phyloP scores from a whole-genome alignment of 2,888 invertebrate genomes.

The Dermolepida albohirtum region DNA sequence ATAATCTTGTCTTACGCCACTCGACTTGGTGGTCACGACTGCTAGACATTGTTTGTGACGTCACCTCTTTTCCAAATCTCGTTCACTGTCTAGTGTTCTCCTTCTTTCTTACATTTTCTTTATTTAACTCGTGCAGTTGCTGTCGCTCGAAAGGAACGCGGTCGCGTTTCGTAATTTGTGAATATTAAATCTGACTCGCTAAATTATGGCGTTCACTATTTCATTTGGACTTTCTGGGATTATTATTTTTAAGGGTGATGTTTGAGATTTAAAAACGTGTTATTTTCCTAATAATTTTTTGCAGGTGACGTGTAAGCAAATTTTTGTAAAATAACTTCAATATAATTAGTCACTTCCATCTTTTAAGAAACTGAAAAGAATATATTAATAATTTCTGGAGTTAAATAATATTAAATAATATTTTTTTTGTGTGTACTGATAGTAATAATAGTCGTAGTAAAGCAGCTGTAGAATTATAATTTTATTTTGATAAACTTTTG shows the following conservation, averaged over 20 bases:
- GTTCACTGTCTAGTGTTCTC: not conserved
- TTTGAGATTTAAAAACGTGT: not conserved
- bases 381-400: too few relatives aligned
- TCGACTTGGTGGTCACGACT: slow-evolving; percentile 50
- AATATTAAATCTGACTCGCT: slow-evolving; percentile 36
- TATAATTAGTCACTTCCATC: too few relatives aligned
- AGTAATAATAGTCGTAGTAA: too few relatives aligned
- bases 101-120: not conserved
- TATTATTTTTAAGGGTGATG: slow-evolving; percentile 33
- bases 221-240: slow-evolving; percentile 26
- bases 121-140: not conserved
- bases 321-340: too few relatives aligned
- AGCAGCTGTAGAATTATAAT: too few relatives aligned
- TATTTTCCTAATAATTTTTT: too few relatives aligned
- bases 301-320: too few relatives aligned
- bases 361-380: too few relatives aligned
- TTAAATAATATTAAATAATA: too few relatives aligned
- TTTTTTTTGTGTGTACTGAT: too few relatives aligned
- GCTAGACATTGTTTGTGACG: slow-evolving; percentile 49
- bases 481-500: too few relatives aligned
- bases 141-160: slow-evolving; percentile 7
- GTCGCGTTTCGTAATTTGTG: slow-evolving; percentile 24
- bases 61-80: slow-evolving; percentile 43
- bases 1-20: slow-evolving; percentile 51
- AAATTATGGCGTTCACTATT: slow-evolving; percentile 32